These are phyloP conservation scores for Premnoplex brunnescens DNA, from an alignment of 2,797 vertebrate genomes.

Conservation along the genomic window DNA sequence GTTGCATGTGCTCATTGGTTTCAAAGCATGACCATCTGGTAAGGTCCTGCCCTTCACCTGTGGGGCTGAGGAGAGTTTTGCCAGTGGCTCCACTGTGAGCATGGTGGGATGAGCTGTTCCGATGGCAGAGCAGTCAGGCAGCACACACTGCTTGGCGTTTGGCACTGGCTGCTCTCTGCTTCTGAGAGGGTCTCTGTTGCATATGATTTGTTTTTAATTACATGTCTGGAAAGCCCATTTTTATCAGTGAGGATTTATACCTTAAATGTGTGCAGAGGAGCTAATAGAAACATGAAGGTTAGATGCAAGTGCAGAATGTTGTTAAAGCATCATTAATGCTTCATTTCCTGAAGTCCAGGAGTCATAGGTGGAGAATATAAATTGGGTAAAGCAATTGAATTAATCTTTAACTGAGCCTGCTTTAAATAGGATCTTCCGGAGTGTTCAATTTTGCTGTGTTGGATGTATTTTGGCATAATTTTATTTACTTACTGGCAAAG, in stretches of 20 bases:
- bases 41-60: background rate
- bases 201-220: background rate
- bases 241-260: background rate
- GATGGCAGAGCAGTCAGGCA: background rate
- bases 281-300: background rate
- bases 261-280: background rate
- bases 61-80: background rate
- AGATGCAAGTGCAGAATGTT: background rate
- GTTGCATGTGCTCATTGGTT: background rate
- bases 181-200: background rate
- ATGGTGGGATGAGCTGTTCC: background rate
- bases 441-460: background rate
- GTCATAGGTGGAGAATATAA: background rate
- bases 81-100: background rate
- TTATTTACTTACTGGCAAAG: slow-evolving; percentile 9
- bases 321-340: background rate
- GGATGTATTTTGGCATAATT: background rate
- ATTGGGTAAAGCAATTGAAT: slow-evolving; percentile 12
- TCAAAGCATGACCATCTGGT: background rate
- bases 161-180: background rate
- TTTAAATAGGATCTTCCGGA: background rate
- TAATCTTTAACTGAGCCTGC: background rate
- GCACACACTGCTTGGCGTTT: accelerated
- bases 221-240: background rate
- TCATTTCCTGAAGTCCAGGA: slow-evolving; percentile 8